phyloP scores from a whole-genome alignment of 2,113 vertebrate genomes.

The Dascyllus trimaculatus region DNA sequence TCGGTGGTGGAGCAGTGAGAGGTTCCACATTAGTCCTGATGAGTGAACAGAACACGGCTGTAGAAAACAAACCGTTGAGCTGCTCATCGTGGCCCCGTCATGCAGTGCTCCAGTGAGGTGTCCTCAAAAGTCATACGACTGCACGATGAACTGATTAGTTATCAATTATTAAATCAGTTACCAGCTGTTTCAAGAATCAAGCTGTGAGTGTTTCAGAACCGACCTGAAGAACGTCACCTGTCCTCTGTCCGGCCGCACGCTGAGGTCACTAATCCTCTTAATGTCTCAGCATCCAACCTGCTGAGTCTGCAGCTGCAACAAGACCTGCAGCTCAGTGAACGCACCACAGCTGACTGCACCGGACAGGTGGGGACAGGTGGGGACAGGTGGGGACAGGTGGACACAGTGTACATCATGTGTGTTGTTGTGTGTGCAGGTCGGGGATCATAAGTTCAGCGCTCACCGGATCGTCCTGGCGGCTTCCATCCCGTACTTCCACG shows the following conservation, averaged over 20 bases:
- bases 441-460: slow-evolving; percentile 97
- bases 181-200: too few species aligned
- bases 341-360: not conserved
- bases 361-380: not conserved
- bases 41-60: too few species aligned
- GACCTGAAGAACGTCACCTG: not conserved
- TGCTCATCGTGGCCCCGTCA: too few species aligned
- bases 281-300: not conserved
- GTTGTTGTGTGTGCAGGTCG: slow-evolving; percentile 84
- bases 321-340: not conserved
- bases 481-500: slow-evolving; percentile 97
- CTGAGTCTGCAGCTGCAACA: not conserved
- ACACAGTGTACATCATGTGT: too few species aligned
- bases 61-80: too few species aligned
- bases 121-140: too few species aligned
- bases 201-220: too few species aligned
- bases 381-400: not conserved
- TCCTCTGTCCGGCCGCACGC: not conserved
- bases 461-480: slow-evolving; percentile 95
- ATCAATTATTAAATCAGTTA: too few species aligned
- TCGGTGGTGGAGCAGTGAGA: too few species aligned
- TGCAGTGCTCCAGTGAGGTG: too few species aligned
- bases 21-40: too few species aligned
- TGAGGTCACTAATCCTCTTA: slow-evolving; percentile 5
- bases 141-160: too few species aligned